Percentiles rank a stretch among this genome's conserved stretches.
Evolutionary conservation across 1,140 invertebrate species (phyloP).

Genomic region (Dendroctonus valens): DNA sequence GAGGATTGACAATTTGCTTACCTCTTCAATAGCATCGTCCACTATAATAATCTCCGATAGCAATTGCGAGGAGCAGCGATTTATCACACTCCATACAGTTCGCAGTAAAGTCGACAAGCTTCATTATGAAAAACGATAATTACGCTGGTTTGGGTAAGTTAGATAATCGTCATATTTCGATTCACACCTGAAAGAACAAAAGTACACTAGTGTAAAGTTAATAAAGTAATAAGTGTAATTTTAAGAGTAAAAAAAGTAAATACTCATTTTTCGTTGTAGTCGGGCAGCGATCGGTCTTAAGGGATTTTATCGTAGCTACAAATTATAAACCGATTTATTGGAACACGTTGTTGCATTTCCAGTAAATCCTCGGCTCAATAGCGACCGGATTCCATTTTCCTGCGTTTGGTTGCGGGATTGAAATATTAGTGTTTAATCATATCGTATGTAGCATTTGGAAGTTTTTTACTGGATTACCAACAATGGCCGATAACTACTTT

Average conservation of each 20-base stretch:
- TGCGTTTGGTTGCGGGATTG: conserved; percentile 68
- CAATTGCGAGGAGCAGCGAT: conserved; percentile 75
- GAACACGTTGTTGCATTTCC: conserved; percentile 77
- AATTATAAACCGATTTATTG: conserved; percentile 87
- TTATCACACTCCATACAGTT: conserved; percentile 80
- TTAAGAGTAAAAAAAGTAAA: no score
- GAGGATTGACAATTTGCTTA: conserved; percentile 34
- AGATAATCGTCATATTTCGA: conserved; percentile 41
- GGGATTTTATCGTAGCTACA: conserved; percentile 88
- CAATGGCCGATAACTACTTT: conserved; percentile 80
- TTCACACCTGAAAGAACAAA: conserved; percentile 39
- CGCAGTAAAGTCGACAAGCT: conserved; percentile 85
- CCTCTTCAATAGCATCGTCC: conserved; percentile 90
- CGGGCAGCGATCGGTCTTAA: conserved; percentile 85
- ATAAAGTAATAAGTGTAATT: no score
- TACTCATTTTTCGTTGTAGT: conserved; percentile 69
- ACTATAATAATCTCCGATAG: conserved; percentile 88
- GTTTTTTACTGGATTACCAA: conserved; percentile 55
- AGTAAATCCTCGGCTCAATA: conserved; percentile 70
- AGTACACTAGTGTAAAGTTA: no score
- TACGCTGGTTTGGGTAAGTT: conserved; percentile 60
- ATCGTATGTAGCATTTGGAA: conserved; percentile 58
- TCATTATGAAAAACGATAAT: conserved; percentile 94
- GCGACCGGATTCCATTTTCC: conserved; percentile 82
- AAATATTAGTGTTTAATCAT: conserved; percentile 81